phyloP scores from a whole-genome alignment of 1,140 invertebrate genomes.

The Aphis gossypii region DNA sequence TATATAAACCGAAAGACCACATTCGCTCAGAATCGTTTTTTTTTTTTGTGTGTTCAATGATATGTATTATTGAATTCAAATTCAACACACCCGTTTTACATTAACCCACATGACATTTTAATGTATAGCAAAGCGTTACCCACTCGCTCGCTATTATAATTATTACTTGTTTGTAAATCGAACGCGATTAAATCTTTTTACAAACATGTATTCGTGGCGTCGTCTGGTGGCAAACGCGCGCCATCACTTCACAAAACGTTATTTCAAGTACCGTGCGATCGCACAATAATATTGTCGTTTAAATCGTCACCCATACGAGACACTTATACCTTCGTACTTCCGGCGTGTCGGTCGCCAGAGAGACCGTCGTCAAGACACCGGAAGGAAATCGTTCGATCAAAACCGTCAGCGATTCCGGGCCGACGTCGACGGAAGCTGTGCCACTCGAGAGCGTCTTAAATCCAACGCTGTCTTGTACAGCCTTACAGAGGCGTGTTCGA shows the following conservation, averaged over 20 bases:
- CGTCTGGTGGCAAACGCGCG: not conserved
- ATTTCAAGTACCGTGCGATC: not conserved
- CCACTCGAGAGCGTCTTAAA: too few species aligned
- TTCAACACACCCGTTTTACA: too few species aligned
- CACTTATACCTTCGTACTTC: too few species aligned
- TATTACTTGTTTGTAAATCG: not conserved
- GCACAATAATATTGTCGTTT: not conserved
- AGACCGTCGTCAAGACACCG: not conserved
- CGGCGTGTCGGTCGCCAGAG: not conserved
- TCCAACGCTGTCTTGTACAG: not conserved
- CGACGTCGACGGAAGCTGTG: not conserved
- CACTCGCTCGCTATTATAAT: too few species aligned
- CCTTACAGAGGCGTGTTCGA: too few species aligned
- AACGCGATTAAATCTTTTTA: not conserved
- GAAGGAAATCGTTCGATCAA: not conserved
- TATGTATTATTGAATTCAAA: too few species aligned
- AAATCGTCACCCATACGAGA: not conserved
- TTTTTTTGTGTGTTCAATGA: too few species aligned
- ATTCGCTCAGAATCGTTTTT: too few species aligned
- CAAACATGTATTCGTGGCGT: conserved; percentile 13
- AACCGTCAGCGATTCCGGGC: not conserved
- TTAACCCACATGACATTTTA: too few species aligned
- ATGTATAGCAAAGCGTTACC: too few species aligned
- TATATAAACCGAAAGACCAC: too few species aligned
- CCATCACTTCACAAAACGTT: not conserved